Conservation (phyloP, 2,113 vertebrate genomes). For the Otolemur garnettii region DNA sequence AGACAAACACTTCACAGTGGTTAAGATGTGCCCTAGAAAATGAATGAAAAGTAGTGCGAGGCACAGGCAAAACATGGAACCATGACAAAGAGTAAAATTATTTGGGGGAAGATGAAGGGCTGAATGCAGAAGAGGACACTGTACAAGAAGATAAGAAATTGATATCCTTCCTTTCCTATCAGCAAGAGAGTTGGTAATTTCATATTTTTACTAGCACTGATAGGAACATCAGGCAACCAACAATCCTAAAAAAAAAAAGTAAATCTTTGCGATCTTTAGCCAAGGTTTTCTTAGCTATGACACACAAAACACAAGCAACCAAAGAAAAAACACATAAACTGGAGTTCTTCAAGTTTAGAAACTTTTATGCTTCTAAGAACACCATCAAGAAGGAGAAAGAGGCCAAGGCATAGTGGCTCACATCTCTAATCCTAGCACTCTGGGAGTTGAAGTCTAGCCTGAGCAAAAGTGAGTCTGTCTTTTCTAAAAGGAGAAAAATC, state of each 20-base stretch:
- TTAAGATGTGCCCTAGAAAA: neutral
- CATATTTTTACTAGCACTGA: constrained; percentile 1
- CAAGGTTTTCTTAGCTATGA: neutral
- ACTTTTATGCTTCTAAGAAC: neutral
- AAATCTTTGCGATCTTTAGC: neutral
- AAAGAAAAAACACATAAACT: neutral
- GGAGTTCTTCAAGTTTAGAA: neutral
- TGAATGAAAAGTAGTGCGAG: neutral
- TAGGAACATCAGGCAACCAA: neutral
- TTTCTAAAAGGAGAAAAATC: too few relatives aligned
- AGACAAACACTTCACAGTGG: neutral
- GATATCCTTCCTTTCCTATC: neutral
- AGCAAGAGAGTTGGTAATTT: neutral
- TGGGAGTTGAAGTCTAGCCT: too few relatives aligned
- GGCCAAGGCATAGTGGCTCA: too few relatives aligned
- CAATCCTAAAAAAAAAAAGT: neutral
- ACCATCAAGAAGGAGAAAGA: neutral
- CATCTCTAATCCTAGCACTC: too few relatives aligned
- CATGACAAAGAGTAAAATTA: neutral
- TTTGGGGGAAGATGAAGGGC: neutral
- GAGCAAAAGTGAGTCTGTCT: too few relatives aligned
- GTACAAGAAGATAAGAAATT: neutral
- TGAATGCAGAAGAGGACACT: neutral
- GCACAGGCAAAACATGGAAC: neutral
- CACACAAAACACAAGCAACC: neutral